phyloP scores from a whole-genome alignment of 2,888 invertebrate genomes.

The Eupithecia insigniata region DNA sequence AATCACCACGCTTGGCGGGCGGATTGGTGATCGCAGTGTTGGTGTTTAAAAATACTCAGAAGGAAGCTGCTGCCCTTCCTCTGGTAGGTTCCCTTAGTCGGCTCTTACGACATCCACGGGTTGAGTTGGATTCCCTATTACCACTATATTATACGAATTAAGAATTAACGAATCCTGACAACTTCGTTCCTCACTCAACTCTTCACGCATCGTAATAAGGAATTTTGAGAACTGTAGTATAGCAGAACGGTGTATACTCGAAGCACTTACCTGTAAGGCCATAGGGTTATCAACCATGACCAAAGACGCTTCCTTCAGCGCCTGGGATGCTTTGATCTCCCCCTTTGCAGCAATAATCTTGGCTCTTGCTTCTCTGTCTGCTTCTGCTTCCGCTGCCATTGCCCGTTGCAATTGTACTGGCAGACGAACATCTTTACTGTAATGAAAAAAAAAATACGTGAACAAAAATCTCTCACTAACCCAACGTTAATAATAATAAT shows the following conservation, averaged over 20 bases:
- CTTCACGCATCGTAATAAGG: not conserved
- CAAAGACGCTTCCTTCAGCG: constrained; percentile 93
- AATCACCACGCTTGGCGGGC: too few relatives aligned
- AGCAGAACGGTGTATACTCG: not conserved
- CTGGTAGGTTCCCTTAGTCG: too few relatives aligned
- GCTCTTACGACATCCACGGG: too few relatives aligned
- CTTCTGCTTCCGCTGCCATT: constrained; percentile 89
- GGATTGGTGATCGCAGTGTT: too few relatives aligned
- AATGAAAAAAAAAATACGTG: too few relatives aligned
- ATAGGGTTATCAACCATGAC: constrained; percentile 93
- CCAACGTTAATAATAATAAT: not conserved
- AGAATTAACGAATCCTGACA: too few relatives aligned
- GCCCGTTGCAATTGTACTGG: constrained; percentile 86
- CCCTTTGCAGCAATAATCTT: constrained; percentile 90
- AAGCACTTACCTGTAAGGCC: constrained; percentile 80
- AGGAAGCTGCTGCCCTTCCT: too few relatives aligned
- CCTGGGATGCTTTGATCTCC: constrained; percentile 93
- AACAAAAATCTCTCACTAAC: too few relatives aligned
- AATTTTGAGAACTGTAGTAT: not conserved
- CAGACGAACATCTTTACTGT: constrained; percentile 79
- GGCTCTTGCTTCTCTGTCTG: constrained; percentile 87
- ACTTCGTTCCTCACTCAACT: too few relatives aligned
- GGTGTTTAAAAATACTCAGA: too few relatives aligned
- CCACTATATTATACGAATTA: too few relatives aligned
- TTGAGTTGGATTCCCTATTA: too few relatives aligned